Evolutionary conservation across 2,797 vertebrate genomes (phyloP).

Genomic region (Tachyglossus aculeatus): DNA sequence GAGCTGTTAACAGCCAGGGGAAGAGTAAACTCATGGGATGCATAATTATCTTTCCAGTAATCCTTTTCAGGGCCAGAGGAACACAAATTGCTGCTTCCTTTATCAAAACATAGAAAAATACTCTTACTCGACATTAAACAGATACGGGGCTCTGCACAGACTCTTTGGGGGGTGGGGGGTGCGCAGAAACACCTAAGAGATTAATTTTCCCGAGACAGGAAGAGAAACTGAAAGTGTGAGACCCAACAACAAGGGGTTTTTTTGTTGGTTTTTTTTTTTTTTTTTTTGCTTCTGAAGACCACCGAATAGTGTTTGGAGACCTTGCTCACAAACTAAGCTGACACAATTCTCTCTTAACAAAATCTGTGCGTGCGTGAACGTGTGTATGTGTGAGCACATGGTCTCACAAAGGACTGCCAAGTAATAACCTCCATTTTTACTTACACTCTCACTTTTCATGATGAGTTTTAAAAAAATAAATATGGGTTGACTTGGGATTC

Average conservation of each 20-base stretch:
- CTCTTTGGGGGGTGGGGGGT: background rate
- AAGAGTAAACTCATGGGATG: background rate
- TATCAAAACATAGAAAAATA: conserved; percentile 41
- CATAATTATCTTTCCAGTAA: conserved; percentile 26
- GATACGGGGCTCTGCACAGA: conserved; percentile 7
- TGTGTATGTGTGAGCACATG: background rate
- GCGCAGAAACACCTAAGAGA: conserved; percentile 18
- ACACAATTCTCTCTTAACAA: too few relatives aligned
- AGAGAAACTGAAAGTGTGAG: conserved; percentile 12
- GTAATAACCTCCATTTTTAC: conserved; percentile 7
- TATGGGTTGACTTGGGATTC: conserved; percentile 6
- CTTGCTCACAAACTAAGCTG: too few relatives aligned
- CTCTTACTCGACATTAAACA: conserved; percentile 5
- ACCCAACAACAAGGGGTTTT: too few relatives aligned
- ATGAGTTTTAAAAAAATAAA: background rate
- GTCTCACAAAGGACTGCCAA: background rate
- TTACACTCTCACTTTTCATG: conserved; percentile 15
- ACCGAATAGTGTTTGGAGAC: too few relatives aligned
- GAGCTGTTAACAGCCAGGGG: conserved; percentile 28
- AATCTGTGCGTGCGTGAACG: too few relatives aligned
- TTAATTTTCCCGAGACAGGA: background rate
- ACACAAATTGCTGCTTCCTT: conserved; percentile 32
- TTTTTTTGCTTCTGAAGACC: too few relatives aligned
- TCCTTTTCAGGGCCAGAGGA: conserved; percentile 14
- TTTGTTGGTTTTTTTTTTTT: too few relatives aligned